A percentile compares a stretch with the other conserved stretches of the same genome.
phyloP scores from a whole-genome alignment of 1,140 invertebrate genomes.

The Charaxes varanes region DNA sequence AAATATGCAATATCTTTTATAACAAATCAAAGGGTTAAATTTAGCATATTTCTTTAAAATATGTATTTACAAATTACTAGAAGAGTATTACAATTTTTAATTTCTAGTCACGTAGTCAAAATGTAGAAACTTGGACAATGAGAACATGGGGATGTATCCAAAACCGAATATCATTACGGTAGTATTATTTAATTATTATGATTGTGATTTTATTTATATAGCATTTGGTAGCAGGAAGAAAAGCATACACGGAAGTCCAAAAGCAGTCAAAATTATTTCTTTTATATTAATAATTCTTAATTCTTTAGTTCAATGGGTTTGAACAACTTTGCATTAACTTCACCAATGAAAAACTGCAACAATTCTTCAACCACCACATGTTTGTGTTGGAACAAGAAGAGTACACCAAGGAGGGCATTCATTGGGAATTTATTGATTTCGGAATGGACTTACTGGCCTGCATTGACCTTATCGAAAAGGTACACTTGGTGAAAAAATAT shows the following conservation, averaged over 20 bases:
- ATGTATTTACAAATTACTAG: too few species aligned
- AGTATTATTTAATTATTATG: too few species aligned
- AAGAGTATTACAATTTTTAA: too few species aligned
- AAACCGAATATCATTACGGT: too few species aligned
- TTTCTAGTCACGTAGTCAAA: too few species aligned
- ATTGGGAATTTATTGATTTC: slow-evolving; percentile 97
- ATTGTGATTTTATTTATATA: too few species aligned
- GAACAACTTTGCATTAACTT: slow-evolving; percentile 99
- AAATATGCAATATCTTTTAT: too few species aligned
- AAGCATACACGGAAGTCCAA: too few species aligned
- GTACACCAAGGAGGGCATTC: slow-evolving; percentile 95
- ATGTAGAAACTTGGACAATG: too few species aligned
- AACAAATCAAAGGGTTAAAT: too few species aligned
- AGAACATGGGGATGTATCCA: too few species aligned
- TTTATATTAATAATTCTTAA: slow-evolving; percentile 54
- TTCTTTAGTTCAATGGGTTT: slow-evolving; percentile 93
- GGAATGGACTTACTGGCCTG: slow-evolving; percentile 97
- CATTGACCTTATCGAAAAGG: slow-evolving; percentile 98
- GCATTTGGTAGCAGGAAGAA: slow-evolving; percentile 2
- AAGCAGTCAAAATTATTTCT: slow-evolving; percentile 19
- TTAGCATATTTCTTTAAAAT: too few species aligned
- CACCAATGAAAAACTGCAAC: slow-evolving; percentile 97
- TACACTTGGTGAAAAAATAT: slow-evolving; percentile 71
- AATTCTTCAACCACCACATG: slow-evolving; percentile 99
- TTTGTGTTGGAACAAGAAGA: slow-evolving; percentile 98